Percentiles rank a stretch among this genome's conserved stretches.
Conservation (phyloP, 2,113 vertebrate species). For the Chaenocephalus aceratus region DNA sequence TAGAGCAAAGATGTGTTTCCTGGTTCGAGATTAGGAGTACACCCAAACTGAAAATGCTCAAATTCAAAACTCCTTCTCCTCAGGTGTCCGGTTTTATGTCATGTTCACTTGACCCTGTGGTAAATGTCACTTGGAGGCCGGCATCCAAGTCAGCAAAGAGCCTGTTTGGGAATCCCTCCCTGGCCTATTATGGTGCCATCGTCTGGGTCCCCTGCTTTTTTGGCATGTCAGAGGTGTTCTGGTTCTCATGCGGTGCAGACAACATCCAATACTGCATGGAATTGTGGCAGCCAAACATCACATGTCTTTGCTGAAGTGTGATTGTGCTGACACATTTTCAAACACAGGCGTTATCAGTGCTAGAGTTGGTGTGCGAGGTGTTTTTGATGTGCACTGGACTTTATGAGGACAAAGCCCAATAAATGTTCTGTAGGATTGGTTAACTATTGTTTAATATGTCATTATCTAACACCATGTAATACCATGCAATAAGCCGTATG, state of each 20-base stretch:
- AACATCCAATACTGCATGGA: background rate
- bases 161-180: conserved; percentile 53
- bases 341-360: background rate
- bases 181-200: conserved; percentile 75
- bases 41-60: conserved; percentile 2
- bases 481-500: background rate
- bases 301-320: background rate
- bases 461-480: background rate
- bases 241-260: conserved; percentile 2
- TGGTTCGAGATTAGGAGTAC: background rate
- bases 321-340: background rate
- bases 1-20: background rate
- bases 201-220: conserved; percentile 9
- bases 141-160: conserved; percentile 74
- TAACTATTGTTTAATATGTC: background rate
- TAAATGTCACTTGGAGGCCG: conserved; percentile 78
- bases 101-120: conserved; percentile 40
- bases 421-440: background rate
- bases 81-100: conserved; percentile 59
- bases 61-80: conserved; percentile 24
- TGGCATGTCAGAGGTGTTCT: conserved; percentile 23
- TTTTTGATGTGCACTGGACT: background rate
- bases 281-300: background rate
- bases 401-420: background rate
- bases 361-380: conserved; percentile 10